These are phyloP conservation scores for Excalfactoria chinensis DNA, from an alignment of 2,113 vertebrate genomes.

Conservation along the genomic window DNA sequence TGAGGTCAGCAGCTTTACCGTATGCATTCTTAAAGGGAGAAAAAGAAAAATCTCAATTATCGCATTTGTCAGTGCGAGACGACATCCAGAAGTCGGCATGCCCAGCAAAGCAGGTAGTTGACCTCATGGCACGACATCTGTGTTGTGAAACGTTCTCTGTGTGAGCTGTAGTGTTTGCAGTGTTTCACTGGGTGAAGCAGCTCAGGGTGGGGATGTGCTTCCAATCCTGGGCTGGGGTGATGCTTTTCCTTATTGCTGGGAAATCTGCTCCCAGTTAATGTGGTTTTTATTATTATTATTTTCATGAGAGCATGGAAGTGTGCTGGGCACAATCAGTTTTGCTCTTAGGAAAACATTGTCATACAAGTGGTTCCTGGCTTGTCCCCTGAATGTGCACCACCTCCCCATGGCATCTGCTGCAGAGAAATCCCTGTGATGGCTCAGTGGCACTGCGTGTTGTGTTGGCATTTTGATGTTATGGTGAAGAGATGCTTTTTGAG, in stretches of 20 bases:
- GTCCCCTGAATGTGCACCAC: neutral
- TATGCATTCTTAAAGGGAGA: neutral
- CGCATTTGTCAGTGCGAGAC: rapidly evolving
- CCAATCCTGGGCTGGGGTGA: neutral
- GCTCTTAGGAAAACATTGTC: neutral
- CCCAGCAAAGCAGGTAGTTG: neutral
- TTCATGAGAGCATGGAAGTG: rapidly evolving
- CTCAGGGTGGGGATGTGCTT: neutral
- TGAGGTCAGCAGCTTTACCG: neutral
- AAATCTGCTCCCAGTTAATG: neutral
- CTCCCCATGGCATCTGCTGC: neutral
- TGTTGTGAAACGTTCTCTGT: neutral
- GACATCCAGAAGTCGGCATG: rapidly evolving
- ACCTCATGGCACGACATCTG: rapidly evolving
- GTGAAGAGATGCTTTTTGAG: neutral
- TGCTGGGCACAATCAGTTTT: neutral
- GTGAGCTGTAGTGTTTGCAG: rapidly evolving
- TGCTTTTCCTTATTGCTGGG: neutral
- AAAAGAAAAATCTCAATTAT: neutral
- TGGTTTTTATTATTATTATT: neutral
- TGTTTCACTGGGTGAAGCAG: neutral
- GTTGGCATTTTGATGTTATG: rapidly evolving
- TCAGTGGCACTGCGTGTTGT: rapidly evolving
- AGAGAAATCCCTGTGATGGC: rapidly evolving
- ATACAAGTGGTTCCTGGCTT: rapidly evolving